Percentiles rank a stretch among this genome's conserved stretches.
Evolutionary conservation across 2,888 invertebrate species (phyloP).

Genomic region (Agrilus cyanescens): DNA sequence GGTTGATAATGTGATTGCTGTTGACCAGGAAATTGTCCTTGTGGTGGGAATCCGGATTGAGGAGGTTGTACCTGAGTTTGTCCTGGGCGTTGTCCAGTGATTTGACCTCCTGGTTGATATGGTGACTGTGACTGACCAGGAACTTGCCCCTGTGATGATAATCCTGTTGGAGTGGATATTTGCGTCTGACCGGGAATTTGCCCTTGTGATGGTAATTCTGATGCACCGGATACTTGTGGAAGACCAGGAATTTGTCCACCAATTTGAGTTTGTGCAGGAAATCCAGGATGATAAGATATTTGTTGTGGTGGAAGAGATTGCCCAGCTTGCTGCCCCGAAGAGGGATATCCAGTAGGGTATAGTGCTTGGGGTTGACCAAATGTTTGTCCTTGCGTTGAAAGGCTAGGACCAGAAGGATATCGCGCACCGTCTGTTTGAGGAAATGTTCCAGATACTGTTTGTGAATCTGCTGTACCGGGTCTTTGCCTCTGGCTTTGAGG

Average conservation of each 20-base stretch:
- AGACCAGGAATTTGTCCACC: slow-evolving; percentile 6
- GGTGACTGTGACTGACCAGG: too few species aligned
- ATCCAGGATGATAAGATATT: not conserved
- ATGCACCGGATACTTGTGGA: slow-evolving; percentile 5
- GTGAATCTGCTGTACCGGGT: not conserved
- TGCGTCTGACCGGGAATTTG: not conserved
- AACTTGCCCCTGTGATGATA: too few species aligned
- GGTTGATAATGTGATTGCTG: not conserved
- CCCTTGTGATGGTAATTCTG: slow-evolving; percentile 4
- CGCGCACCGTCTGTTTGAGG: not conserved
- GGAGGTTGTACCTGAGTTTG: slow-evolving; percentile 9
- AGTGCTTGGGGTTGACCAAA: too few species aligned
- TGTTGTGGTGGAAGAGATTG: too few species aligned
- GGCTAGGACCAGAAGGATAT: not conserved
- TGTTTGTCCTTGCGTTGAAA: not conserved
- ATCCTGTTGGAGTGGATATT: too few species aligned
- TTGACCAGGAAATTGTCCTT: slow-evolving; percentile 2
- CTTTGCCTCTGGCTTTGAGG: not conserved
- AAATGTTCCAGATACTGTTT: not conserved
- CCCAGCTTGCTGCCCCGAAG: too few species aligned
- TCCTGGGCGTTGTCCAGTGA: not conserved
- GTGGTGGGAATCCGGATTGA: slow-evolving; percentile 3
- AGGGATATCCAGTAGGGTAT: too few species aligned
- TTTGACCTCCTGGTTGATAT: too few species aligned
- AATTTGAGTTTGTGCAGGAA: slow-evolving; percentile 4